phyloP scores from a whole-genome alignment of 2,797 vertebrate species.

The Fundulus diaphanus region DNA sequence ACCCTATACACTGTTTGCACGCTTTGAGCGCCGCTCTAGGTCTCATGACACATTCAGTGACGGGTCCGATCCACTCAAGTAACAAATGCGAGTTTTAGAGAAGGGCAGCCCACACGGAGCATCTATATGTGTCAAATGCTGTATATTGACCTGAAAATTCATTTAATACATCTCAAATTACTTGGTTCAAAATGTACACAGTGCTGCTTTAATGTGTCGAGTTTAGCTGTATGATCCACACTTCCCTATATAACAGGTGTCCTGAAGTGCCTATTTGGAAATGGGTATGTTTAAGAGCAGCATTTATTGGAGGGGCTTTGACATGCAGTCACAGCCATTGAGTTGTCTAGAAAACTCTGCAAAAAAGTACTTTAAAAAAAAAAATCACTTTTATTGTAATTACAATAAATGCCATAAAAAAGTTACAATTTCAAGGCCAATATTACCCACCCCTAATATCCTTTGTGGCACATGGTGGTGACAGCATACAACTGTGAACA shows the following conservation, averaged over 20 bases:
- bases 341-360: background rate
- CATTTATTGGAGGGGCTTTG: background rate
- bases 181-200: no score
- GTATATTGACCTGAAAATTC: no score
- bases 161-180: no score
- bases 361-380: no score
- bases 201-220: background rate
- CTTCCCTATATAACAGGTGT: background rate
- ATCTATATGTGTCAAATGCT: no score
- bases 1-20: no score
- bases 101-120: no score
- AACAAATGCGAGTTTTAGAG: no score
- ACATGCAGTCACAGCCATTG: background rate
- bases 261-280: background rate
- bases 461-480: background rate
- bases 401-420: background rate
- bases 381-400: background rate
- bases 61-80: no score
- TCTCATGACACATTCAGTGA: no score
- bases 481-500: background rate
- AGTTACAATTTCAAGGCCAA: background rate
- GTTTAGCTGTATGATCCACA: background rate
- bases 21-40: no score
- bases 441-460: background rate
- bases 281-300: background rate